Evolutionary conservation across 2,888 invertebrate species (phyloP).

Genomic region (Pachliopta kotzebuea): DNA sequence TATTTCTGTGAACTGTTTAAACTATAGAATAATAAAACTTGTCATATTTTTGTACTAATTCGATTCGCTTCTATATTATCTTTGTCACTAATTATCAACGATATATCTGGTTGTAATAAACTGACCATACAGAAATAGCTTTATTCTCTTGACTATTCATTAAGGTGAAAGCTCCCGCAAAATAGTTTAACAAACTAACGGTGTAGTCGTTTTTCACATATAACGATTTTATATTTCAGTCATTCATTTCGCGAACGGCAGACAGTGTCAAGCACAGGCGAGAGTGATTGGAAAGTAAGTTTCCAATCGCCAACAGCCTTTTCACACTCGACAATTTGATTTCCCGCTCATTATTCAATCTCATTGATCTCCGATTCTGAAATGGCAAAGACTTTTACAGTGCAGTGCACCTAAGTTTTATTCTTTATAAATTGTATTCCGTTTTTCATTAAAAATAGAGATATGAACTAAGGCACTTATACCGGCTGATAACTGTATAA

Average conservation of each 20-base stretch:
- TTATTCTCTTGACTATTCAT: not conserved
- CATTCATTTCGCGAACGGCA: constrained; percentile 29
- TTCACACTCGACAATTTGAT: constrained; percentile 49
- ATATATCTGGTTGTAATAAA: too few species aligned
- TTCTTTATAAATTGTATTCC: not conserved
- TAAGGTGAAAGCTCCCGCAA: constrained; percentile 4
- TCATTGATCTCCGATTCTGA: constrained; percentile 12
- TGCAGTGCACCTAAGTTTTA: not conserved
- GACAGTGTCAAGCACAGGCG: constrained; percentile 38
- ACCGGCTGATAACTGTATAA: too few species aligned
- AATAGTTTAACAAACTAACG: constrained; percentile 1
- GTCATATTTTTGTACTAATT: too few species aligned
- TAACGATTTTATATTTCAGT: constrained; percentile 28
- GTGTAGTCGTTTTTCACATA: constrained; percentile 7
- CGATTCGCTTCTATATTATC: too few species aligned
- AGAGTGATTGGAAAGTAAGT: constrained; percentile 52
- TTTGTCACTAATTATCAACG: too few species aligned
- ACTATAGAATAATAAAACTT: too few species aligned
- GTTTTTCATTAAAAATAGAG: not conserved
- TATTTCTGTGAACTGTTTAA: too few species aligned
- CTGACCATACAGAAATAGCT: too few species aligned
- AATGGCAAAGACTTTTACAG: not conserved
- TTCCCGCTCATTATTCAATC: constrained; percentile 48
- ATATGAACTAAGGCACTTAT: too few species aligned
- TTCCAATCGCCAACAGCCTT: constrained; percentile 50